Percentiles rank a stretch among this genome's conserved stretches.
Conservation (phyloP, 2,888 invertebrate genomes). For the Deladenus siricidicola region DNA sequence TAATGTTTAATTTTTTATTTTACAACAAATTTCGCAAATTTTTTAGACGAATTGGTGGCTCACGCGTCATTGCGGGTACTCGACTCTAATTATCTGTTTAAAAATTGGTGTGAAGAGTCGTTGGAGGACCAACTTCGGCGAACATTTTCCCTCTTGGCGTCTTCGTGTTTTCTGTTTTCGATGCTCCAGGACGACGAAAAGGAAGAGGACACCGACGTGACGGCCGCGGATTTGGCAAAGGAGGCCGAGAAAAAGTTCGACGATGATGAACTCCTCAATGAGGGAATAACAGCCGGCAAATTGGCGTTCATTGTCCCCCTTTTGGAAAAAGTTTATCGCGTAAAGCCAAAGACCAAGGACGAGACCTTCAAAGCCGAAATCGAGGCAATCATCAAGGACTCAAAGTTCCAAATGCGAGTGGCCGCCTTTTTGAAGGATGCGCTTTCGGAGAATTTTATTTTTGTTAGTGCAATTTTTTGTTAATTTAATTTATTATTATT, state of each 20-base stretch:
- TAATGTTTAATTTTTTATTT: too few species aligned
- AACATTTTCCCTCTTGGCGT: conserved; percentile 32
- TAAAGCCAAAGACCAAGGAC: neutral
- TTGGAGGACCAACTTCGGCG: conserved; percentile 36
- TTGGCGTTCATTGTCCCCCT: conserved; percentile 30
- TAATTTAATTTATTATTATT: neutral
- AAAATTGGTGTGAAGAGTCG: conserved; percentile 34
- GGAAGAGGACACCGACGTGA: conserved; percentile 12
- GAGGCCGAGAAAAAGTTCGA: conserved; percentile 13
- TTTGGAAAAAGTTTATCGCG: conserved; percentile 19
- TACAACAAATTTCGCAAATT: neutral
- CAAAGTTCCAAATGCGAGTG: conserved; percentile 13
- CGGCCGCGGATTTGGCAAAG: too few species aligned
- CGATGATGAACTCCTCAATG: conserved; percentile 20
- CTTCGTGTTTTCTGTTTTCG: conserved; percentile 23
- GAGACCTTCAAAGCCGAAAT: neutral
- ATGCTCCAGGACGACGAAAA: conserved; percentile 22
- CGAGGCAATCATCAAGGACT: conserved; percentile 12
- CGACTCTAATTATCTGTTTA: conserved; percentile 30
- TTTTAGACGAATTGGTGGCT: conserved; percentile 39
- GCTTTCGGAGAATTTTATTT: conserved; percentile 16
- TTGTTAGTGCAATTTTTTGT: too few species aligned
- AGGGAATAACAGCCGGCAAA: conserved; percentile 25
- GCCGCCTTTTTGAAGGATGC: conserved; percentile 25
- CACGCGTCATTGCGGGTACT: conserved; percentile 38